These are phyloP conservation scores for Napeogenes sylphis DNA, from an alignment of 2,888 invertebrate species.

Conservation along the genomic window DNA sequence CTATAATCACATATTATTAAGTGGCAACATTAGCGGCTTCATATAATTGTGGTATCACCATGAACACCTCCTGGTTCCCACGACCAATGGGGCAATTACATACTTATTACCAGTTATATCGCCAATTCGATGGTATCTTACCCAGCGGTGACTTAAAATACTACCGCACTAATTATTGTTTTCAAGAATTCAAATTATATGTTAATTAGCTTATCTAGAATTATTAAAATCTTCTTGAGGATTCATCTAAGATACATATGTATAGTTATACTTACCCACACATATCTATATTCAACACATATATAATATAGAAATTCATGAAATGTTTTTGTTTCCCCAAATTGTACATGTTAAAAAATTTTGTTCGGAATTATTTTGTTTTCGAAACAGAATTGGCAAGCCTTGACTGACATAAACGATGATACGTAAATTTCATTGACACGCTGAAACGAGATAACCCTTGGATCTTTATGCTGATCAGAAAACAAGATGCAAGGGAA, in stretches of 20 bases:
- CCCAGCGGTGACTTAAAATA: constrained; percentile 22
- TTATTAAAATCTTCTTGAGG: not conserved
- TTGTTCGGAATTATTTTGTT: constrained; percentile 4
- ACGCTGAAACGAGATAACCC: constrained; percentile 20
- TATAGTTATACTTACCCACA: no score
- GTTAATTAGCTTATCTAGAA: constrained; percentile 8
- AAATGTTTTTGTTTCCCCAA: no score
- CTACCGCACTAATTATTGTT: constrained; percentile 16
- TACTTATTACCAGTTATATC: constrained; percentile 32
- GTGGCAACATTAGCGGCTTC: constrained; percentile 33
- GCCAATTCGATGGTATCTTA: constrained; percentile 24
- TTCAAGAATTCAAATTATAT: constrained; percentile 6
- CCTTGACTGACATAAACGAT: constrained; percentile 16
- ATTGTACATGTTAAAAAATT: no score
- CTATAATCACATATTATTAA: constrained; percentile 29
- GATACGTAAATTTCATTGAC: constrained; percentile 30
- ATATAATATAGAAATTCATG: no score
- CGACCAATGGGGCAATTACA: constrained; percentile 33
- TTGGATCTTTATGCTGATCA: not conserved
- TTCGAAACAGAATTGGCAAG: constrained; percentile 8
- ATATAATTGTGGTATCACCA: constrained; percentile 30
- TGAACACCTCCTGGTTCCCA: constrained; percentile 30
- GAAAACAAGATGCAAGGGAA: not conserved
- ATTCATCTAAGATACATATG: not conserved
- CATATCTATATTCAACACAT: no score